Conservation (phyloP, 2,888 invertebrate species). For the Stenurella melanura region DNA sequence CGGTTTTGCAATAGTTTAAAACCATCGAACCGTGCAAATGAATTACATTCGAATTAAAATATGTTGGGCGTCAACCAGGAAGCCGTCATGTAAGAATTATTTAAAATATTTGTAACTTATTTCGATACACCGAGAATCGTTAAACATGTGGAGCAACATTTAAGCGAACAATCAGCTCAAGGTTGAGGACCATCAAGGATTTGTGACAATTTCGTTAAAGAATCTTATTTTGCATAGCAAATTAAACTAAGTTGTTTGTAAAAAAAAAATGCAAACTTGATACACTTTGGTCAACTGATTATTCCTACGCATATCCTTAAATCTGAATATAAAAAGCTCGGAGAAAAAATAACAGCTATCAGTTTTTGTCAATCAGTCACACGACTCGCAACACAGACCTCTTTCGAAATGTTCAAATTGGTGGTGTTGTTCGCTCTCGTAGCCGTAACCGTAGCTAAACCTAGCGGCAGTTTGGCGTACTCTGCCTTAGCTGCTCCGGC, state of each 20-base stretch:
- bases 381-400: conserved; percentile 61
- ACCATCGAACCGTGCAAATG: conserved; percentile 4
- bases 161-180: conserved; percentile 16
- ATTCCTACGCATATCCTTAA: conserved; percentile 7
- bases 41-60: conserved; percentile 1
- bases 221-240: neutral
- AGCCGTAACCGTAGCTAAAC: conserved; percentile 76
- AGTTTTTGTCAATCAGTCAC: conserved; percentile 21
- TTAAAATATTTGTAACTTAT: conserved; percentile 11
- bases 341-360: neutral
- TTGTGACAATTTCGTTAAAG: conserved; percentile 15
- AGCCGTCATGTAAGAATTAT: conserved; percentile 5
- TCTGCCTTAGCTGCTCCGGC: conserved; percentile 53
- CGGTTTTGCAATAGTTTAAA: conserved; percentile 7
- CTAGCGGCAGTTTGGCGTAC: conserved; percentile 61
- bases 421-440: conserved; percentile 76
- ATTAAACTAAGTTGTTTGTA: neutral
- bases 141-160: conserved; percentile 22
- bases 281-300: neutral
- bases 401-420: conserved; percentile 66
- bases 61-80: conserved; percentile 34
- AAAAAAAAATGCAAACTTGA: neutral
- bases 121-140: conserved; percentile 30
- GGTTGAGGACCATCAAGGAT: conserved; percentile 27
- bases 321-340: neutral